A percentile compares a stretch with the other conserved stretches of the same genome.
Evolutionary conservation across 2,888 invertebrate species (phyloP).

Genomic region (Amphiduros pacificus): DNA sequence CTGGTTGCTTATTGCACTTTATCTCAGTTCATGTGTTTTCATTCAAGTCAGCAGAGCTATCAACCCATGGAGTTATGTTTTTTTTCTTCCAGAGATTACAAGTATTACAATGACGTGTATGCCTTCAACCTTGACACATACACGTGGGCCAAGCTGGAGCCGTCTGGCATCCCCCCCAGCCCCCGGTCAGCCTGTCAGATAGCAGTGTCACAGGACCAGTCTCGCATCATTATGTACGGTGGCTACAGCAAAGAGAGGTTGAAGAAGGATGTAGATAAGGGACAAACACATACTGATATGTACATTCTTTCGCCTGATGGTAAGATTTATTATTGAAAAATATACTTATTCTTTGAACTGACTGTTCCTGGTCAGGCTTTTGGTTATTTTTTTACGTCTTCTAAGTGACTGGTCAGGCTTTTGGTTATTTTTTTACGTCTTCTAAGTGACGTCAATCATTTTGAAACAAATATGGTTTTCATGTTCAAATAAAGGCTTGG

Average conservation of each 20-base stretch:
- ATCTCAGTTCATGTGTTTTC: too few relatives aligned
- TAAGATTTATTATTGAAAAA: background rate
- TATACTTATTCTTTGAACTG: background rate
- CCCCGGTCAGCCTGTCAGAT: slow-evolving; percentile 82
- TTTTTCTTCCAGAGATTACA: slow-evolving; percentile 78
- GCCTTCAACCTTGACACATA: slow-evolving; percentile 79
- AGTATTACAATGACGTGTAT: slow-evolving; percentile 86
- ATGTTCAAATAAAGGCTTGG: too few relatives aligned
- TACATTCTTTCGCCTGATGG: slow-evolving; percentile 60
- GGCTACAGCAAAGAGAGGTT: slow-evolving; percentile 76
- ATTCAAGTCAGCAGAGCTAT: too few relatives aligned
- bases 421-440: too few relatives aligned
- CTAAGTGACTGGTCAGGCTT: too few relatives aligned
- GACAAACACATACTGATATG: slow-evolving; percentile 73
- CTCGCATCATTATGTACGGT: slow-evolving; percentile 72
- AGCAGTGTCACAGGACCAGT: slow-evolving; percentile 63
- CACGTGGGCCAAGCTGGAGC: slow-evolving; percentile 74
- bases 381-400: too few relatives aligned
- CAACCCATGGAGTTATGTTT: too few relatives aligned
- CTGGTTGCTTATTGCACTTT: background rate
- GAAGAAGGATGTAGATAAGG: slow-evolving; percentile 76
- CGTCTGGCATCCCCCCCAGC: slow-evolving; percentile 67
- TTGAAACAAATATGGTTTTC: too few relatives aligned
- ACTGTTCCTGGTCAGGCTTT: too few relatives aligned
- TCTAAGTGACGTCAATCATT: too few relatives aligned